Evolutionary conservation across 2,797 vertebrate species (phyloP), one percentile per base, ranked within the genome.

Genomic region (Onychomys arenicola): DNA sequence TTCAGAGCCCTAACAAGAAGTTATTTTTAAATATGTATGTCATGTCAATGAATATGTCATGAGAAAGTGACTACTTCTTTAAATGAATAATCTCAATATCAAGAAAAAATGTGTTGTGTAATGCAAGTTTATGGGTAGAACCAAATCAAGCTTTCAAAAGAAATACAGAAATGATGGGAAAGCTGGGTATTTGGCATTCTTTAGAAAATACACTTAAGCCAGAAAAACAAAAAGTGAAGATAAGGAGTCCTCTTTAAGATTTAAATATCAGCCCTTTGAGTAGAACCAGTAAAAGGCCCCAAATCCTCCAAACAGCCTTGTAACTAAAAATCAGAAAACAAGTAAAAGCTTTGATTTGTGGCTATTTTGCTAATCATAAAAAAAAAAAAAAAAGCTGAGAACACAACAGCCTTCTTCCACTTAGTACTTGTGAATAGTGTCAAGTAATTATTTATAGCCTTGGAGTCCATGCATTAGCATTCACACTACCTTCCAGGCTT

Each of bases 31-130:
- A 90, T 69, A 95, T 6, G 71, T 43, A 86, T 16, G 21, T 82
- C 21, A 76, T 69, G 32, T 65, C 80, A 92, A 71, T 43, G n/a
- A 96, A 85, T n/a, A 34, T 73, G 81, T 94, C 83, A 63, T 73
- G 80, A 78, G 73, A 95, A 93, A n/a, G 40, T 82, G 37, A 67
- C 43, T 63, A 59, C 49, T 81, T 91, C 59, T 95, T 95, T 67
- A 95, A 96, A 29, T 57, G 46, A 80, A 94, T 76, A 89, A 81
- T 91, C 76, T 85, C 52, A 93, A 73, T 81, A 43, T 92, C 46
- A 84, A 94, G 82, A 93, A 89, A 96, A 12, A 73, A 73, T 67
- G 27, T 90, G 59, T 95, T 95, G n/a, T 67, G 83, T 96, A 97
- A 93, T 65, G 61, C 73, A 76, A 21, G 29, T 93, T 43, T 83